These are phyloP conservation scores for Folsomia manolachei DNA, from an alignment of 2,888 invertebrate species.

Conservation along the genomic window DNA sequence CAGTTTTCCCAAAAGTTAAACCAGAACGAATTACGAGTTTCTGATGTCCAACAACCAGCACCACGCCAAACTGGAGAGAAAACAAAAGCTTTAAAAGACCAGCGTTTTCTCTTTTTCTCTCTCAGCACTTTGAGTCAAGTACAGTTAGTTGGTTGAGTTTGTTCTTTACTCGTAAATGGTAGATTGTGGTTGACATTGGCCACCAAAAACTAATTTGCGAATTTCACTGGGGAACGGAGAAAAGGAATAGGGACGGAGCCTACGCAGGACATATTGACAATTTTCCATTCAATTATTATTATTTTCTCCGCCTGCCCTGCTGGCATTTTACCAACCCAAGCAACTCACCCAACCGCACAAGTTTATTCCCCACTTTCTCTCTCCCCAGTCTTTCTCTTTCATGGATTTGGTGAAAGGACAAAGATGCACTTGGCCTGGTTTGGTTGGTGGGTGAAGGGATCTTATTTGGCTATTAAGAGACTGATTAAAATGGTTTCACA, in stretches of 20 bases:
- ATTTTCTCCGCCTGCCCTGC: neutral
- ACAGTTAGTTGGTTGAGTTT: neutral
- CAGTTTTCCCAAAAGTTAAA: too few relatives aligned
- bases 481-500: neutral
- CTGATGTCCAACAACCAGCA: too few relatives aligned
- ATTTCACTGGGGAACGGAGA: slow-evolving; percentile 22
- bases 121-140: neutral
- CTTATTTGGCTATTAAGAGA: neutral
- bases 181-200: slow-evolving; percentile 9
- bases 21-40: too few relatives aligned
- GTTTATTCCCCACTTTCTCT: too few relatives aligned
- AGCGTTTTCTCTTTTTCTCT: too few relatives aligned
- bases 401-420: neutral
- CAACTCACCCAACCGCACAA: neutral
- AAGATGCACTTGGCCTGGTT: neutral
- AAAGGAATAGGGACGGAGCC: slow-evolving; percentile 11
- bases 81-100: slow-evolving; percentile 13
- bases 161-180: too few relatives aligned
- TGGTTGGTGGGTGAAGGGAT: neutral
- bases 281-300: slow-evolving; percentile 1
- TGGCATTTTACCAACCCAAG: neutral
- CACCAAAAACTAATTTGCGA: slow-evolving; percentile 32
- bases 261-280: slow-evolving; percentile 18
- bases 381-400: too few relatives aligned
- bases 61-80: slow-evolving; percentile 15